Evolutionary conservation across 2,888 invertebrate species (phyloP).

Genomic region (Campoletis raptor): DNA sequence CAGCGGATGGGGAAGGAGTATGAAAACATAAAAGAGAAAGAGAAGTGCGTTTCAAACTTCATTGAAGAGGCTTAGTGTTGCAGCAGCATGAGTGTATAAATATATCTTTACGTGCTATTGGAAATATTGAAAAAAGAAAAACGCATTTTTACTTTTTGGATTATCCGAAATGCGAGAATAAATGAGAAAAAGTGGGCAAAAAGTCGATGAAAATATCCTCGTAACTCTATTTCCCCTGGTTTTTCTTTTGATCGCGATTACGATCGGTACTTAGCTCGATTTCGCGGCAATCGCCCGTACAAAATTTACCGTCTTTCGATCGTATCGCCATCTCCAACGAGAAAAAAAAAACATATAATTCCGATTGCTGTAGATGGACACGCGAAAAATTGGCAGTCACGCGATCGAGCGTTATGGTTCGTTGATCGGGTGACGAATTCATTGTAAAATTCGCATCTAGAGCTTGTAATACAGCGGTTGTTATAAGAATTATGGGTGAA

Average conservation of each 20-base stretch:
- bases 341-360: slow-evolving; percentile 1
- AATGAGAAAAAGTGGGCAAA: neutral
- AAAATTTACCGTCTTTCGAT: slow-evolving; percentile 38
- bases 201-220: neutral
- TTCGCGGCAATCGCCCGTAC: slow-evolving; percentile 46
- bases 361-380: slow-evolving; percentile 4
- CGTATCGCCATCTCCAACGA: neutral
- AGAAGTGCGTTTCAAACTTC: slow-evolving; percentile 48
- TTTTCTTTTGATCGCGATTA: slow-evolving; percentile 13
- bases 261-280: slow-evolving; percentile 52
- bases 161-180: neutral
- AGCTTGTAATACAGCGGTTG: neutral
- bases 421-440: slow-evolving; percentile 20
- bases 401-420: slow-evolving; percentile 5
- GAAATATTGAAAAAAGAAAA: neutral
- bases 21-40: slow-evolving; percentile 46
- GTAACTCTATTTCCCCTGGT: neutral
- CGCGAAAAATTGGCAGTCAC: slow-evolving; percentile 19
- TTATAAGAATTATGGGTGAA: neutral
- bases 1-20: slow-evolving; percentile 17
- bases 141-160: slow-evolving; percentile 13
- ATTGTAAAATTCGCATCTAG: neutral
- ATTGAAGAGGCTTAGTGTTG: slow-evolving; percentile 4
- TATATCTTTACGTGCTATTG: neutral
- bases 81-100: neutral